Percentiles rank a stretch among this genome's conserved stretches.
These are phyloP conservation scores for Smutsia gigantea DNA, from an alignment of 2,797 vertebrate genomes.

Conservation along the genomic window DNA sequence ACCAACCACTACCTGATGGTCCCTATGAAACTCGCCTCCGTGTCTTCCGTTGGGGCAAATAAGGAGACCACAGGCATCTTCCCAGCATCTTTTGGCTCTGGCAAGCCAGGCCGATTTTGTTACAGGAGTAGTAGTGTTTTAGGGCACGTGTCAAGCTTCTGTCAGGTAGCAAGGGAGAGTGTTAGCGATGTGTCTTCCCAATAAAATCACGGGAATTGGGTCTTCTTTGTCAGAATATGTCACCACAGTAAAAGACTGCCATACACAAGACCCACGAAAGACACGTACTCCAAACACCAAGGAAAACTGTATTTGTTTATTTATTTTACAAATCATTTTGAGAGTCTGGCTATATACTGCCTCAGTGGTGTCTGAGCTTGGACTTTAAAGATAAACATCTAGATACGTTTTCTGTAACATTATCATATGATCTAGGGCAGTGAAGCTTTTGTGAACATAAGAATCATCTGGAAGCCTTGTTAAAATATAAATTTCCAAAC, in stretches of 20 bases:
- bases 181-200: neutral
- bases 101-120: neutral
- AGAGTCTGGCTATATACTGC: neutral
- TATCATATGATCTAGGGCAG: neutral
- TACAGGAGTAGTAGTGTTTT: neutral
- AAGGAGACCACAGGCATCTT: neutral
- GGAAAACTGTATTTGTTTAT: neutral
- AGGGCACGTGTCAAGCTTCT: neutral
- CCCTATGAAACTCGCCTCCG: neutral
- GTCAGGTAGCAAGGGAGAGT: neutral
- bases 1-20: neutral
- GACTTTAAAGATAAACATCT: neutral
- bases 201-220: neutral
- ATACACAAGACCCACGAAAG: neutral
- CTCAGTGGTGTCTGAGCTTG: neutral
- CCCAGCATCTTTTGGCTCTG: neutral
- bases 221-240: slow-evolving; percentile 15
- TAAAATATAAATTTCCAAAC: neutral
- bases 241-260: neutral
- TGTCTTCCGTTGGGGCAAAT: neutral
- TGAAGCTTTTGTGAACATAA: neutral
- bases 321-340: neutral
- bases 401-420: neutral
- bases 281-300: neutral
- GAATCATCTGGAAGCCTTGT: neutral